Evolutionary conservation across 2,888 invertebrate species (phyloP).

Genomic region (Danaus chrysippus): DNA sequence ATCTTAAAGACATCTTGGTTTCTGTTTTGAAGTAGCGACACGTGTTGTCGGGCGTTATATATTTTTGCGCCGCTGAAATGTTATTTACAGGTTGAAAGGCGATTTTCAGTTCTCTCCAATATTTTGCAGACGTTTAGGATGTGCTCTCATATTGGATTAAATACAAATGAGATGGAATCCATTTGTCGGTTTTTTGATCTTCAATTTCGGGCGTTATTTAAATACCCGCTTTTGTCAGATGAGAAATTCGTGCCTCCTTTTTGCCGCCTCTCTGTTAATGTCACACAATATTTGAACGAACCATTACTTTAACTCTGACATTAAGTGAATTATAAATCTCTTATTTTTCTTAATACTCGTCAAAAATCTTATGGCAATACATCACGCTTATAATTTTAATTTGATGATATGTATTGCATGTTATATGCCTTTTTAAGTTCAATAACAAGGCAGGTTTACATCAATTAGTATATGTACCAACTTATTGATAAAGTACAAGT

Average conservation of each 20-base stretch:
- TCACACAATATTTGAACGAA: too few relatives aligned
- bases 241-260: background rate
- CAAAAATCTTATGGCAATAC: too few relatives aligned
- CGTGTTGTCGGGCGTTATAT: slow-evolving; percentile 48
- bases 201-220: slow-evolving; percentile 9
- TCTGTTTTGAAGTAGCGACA: slow-evolving; percentile 34
- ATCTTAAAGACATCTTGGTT: slow-evolving; percentile 17
- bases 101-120: slow-evolving; percentile 50
- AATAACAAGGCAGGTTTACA: too few relatives aligned
- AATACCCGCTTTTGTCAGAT: background rate
- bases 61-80: slow-evolving; percentile 57
- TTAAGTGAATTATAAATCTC: too few relatives aligned
- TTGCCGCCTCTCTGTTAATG: background rate
- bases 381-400: too few relatives aligned
- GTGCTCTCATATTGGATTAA: slow-evolving; percentile 39
- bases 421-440: too few relatives aligned
- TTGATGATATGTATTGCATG: too few relatives aligned
- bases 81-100: slow-evolving; percentile 58
- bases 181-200: slow-evolving; percentile 19
- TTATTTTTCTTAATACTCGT: too few relatives aligned
- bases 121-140: slow-evolving; percentile 38
- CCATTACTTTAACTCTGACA: too few relatives aligned
- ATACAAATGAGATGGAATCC: slow-evolving; percentile 32
- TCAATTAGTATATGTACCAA: too few relatives aligned
- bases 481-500: too few relatives aligned